These are phyloP conservation scores for Phymorhynchus buccinoides DNA, from an alignment of 1,140 invertebrate genomes.

Conservation along the genomic window DNA sequence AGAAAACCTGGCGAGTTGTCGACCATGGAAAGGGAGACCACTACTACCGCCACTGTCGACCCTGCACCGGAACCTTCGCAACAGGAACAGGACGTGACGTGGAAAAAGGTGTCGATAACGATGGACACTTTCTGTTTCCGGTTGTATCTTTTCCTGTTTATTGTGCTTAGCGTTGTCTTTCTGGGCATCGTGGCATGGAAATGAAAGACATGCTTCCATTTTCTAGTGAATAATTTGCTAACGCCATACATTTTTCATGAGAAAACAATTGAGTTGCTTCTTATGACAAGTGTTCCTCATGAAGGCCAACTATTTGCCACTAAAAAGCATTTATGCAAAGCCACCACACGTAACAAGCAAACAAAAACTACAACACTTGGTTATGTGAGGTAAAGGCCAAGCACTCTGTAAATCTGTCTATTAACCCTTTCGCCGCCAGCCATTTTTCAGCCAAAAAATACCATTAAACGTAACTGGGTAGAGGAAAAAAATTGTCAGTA, in stretches of 20 bases:
- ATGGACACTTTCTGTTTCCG: constrained; percentile 34
- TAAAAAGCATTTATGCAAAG: background rate
- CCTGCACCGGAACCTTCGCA: too few species aligned
- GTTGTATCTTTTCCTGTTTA: constrained; percentile 20
- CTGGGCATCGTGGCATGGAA: background rate
- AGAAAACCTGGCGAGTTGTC: background rate
- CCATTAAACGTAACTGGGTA: too few species aligned
- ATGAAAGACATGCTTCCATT: too few species aligned
- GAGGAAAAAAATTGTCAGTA: too few species aligned
- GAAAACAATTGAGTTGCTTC: background rate
- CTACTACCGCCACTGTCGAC: background rate
- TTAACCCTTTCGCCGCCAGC: too few species aligned
- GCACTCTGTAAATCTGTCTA: too few species aligned
- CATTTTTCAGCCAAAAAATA: too few species aligned
- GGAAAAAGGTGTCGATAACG: constrained; percentile 25
- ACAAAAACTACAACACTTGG: too few species aligned
- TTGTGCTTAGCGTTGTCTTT: background rate
- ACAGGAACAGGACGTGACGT: constrained; percentile 27
- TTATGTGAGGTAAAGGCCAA: too few species aligned
- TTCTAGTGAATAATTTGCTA: background rate
- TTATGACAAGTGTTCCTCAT: background rate
- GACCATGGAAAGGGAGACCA: background rate
- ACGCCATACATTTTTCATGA: too few species aligned
- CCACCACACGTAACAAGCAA: too few species aligned
- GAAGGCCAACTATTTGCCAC: background rate